Evolutionary conservation across 2,113 vertebrate species (phyloP), one percentile per base, ranked within the genome.

Genomic region (Axis porcinus): DNA sequence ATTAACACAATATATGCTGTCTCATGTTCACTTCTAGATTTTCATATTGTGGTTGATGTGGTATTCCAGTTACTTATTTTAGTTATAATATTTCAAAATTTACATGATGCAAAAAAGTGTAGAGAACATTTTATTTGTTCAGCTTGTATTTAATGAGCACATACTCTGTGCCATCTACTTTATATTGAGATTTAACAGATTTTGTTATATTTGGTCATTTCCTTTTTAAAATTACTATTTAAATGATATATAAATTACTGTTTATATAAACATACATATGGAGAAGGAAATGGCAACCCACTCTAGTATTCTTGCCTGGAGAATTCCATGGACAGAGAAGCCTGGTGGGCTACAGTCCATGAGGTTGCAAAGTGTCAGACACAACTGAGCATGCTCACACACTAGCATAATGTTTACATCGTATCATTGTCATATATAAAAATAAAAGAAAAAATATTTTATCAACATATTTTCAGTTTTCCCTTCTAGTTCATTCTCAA

Each of bases 181-280:
- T 91, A 30, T 85, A 88, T 74, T 23, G 23, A 79, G 28, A 52
- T 78, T 92, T 84, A 86, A 90, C 57, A 94, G 76, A 52, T 78
- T 90, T 96, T 89, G 23, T 96, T 64, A 19, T 74, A 64, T 95
- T 96, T 98, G 47, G 40, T 86, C 33, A 40, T 58, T 86, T 91
- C n/a, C 81, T 94, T 94, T 86, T 87, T 64, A 28, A 91, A 93
- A 74, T 96, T 78, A 86, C n/a, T 62, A 0, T 91, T 96, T 76
- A 43, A 76, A 43, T 76, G 27, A 43, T 76, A 76, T 76, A 43
- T 43, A 43, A 43, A 76, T 76, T 43, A 43, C 36, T 76, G 40
- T 76, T 76, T 43, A 76, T 76, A 43, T 76, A 76, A 76, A 76
- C 40, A 43, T 70, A 70, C n/a, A 23, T 40, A 40, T 70, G 67